These are phyloP conservation scores for Rhynchotus rufescens DNA, from an alignment of 2,797 vertebrate genomes.

Conservation along the genomic window DNA sequence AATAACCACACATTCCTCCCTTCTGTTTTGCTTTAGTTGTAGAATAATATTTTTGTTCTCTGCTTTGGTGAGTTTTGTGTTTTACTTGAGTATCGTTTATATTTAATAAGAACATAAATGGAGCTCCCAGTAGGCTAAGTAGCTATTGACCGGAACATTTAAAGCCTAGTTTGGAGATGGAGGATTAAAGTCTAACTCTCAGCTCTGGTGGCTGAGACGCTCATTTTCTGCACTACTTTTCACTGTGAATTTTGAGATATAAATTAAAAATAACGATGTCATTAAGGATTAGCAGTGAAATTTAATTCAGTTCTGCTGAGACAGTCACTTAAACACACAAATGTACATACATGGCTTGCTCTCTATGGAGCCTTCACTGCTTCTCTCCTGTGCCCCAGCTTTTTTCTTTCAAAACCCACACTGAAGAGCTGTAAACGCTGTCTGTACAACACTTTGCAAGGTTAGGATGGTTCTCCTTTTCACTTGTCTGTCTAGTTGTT, in stretches of 20 bases:
- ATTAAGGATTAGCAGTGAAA: background rate
- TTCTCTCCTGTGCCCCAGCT: fast-evolving
- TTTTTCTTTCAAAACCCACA: too few species aligned
- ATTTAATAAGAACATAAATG: background rate
- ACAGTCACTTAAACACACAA: background rate
- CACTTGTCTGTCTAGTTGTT: background rate
- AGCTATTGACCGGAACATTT: background rate
- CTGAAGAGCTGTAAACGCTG: background rate
- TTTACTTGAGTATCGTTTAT: background rate
- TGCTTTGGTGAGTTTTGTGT: background rate
- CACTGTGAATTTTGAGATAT: background rate
- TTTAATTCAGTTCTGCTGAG: background rate
- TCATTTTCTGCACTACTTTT: background rate
- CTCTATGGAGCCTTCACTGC: background rate
- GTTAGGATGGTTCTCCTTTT: background rate
- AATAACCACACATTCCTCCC: background rate
- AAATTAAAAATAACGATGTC: background rate
- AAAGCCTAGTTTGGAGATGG: background rate
- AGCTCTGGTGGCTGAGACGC: background rate
- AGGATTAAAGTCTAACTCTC: background rate
- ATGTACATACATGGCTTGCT: fast-evolving
- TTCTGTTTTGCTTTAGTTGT: background rate
- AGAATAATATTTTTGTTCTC: slow-evolving; percentile 16
- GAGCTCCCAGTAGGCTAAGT: background rate
- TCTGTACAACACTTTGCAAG: background rate